Evolutionary conservation across 2,113 vertebrate species (phyloP).

Genomic region (Ochotona curzoniae): DNA sequence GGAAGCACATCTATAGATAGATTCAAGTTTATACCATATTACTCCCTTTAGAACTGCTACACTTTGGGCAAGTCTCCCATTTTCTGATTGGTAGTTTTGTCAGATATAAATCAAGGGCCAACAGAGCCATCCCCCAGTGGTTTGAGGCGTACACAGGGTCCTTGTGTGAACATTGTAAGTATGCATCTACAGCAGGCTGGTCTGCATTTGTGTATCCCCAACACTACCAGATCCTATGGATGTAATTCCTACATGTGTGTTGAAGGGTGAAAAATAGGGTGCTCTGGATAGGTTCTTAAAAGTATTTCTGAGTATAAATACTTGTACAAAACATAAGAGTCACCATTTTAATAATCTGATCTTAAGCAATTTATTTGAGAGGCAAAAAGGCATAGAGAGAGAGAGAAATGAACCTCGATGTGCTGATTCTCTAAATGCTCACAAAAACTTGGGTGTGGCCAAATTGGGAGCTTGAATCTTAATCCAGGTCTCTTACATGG

Average conservation of each 20-base stretch:
- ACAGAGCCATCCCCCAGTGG: background rate
- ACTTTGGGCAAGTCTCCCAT: background rate
- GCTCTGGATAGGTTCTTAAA: background rate
- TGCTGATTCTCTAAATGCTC: no score
- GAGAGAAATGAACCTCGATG: no score
- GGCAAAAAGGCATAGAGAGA: no score
- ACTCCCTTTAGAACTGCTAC: background rate
- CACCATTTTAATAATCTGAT: background rate
- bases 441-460: no score
- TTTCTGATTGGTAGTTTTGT: background rate
- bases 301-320: background rate
- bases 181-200: rapidly evolving
- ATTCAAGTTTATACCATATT: background rate
- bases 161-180: background rate
- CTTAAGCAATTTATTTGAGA: no score
- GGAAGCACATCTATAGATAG: background rate
- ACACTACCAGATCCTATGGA: background rate
- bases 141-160: background rate
- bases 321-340: background rate
- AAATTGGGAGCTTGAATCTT: no score
- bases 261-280: background rate
- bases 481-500: no score
- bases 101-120: background rate
- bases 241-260: background rate
- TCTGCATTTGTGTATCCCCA: background rate